Percentiles rank a stretch among this genome's conserved stretches.
Conservation (phyloP, 2,888 invertebrate genomes). For the Ophioninae sp. region DNA sequence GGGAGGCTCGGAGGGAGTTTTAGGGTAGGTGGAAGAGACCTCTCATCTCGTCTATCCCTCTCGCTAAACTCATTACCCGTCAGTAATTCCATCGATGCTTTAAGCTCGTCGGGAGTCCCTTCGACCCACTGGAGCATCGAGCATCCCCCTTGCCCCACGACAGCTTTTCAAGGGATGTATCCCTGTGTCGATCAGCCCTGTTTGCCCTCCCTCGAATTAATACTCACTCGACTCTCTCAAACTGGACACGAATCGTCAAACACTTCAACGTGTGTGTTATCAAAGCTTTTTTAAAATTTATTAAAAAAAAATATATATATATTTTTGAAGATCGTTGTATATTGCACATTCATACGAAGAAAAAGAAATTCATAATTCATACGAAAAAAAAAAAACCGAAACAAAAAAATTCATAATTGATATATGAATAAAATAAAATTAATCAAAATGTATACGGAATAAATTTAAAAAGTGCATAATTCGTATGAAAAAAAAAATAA, state of each 20-base stretch:
- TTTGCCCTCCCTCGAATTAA: conserved; percentile 34
- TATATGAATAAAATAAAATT: no score
- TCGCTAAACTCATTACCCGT: conserved; percentile 78
- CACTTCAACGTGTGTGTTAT: conserved; percentile 12
- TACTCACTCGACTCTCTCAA: conserved; percentile 26
- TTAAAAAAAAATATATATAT: not conserved
- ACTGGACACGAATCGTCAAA: conserved; percentile 24
- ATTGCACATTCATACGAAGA: no score
- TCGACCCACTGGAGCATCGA: conserved; percentile 30
- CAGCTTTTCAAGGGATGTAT: conserved; percentile 71
- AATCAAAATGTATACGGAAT: no score
- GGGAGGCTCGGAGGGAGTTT: conserved; percentile 1
- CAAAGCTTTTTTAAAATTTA: not conserved
- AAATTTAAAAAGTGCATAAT: no score
- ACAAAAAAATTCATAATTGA: no score
- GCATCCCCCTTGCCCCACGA: conserved; percentile 23
- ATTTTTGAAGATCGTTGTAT: not conserved
- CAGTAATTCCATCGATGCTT: conserved; percentile 80
- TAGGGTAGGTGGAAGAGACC: conserved; percentile 60
- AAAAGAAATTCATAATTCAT: no score
- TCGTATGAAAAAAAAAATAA: no score
- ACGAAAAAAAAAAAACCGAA: no score
- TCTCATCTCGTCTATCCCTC: conserved; percentile 76
- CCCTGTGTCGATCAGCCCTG: conserved; percentile 54
- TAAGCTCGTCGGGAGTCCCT: conserved; percentile 68